Conservation (phyloP, 2,888 invertebrate genomes). For the Dascillus cervinus region DNA sequence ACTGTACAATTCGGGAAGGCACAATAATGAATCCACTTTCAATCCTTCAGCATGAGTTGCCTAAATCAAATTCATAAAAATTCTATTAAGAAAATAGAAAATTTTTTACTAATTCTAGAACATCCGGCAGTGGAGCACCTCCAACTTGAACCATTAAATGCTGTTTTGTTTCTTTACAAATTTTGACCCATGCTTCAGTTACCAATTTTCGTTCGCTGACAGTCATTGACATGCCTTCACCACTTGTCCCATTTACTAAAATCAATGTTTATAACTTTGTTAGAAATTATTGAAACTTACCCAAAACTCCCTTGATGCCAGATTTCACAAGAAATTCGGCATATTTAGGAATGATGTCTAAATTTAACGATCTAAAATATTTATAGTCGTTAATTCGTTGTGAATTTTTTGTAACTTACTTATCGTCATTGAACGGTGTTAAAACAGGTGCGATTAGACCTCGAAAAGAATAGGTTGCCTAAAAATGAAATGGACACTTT, state of each 20-base stretch:
- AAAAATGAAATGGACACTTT: conserved; percentile 17
- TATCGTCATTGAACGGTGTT: conserved; percentile 57
- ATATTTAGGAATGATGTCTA: conserved; percentile 46
- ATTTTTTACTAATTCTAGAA: conserved; percentile 53
- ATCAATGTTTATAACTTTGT: conserved; percentile 11
- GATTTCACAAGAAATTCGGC: conserved; percentile 54
- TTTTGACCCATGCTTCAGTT: conserved; percentile 56
- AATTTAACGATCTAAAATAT: conserved; percentile 23
- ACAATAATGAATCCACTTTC: conserved; percentile 61
- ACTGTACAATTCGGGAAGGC: conserved; percentile 70
- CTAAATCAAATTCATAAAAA: conserved; percentile 35
- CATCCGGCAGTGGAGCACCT: conserved; percentile 59
- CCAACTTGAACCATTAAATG: conserved; percentile 68
- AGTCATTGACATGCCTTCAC: conserved; percentile 65
- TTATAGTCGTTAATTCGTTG: background rate
- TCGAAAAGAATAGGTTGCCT: conserved; percentile 49
- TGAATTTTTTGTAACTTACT: conserved; percentile 34
- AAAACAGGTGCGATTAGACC: conserved; percentile 67
- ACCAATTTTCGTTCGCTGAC: conserved; percentile 59
- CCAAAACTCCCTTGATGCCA: conserved; percentile 60
- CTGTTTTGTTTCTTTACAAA: conserved; percentile 47
- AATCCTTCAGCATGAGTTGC: conserved; percentile 59
- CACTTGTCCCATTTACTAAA: conserved; percentile 71
- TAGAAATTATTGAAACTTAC: conserved; percentile 41
- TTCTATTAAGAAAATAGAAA: background rate